A percentile compares a stretch with the other conserved stretches of the same genome.
Evolutionary conservation across 1,140 invertebrate species (phyloP).

Genomic region (Geopemphigus sp.): DNA sequence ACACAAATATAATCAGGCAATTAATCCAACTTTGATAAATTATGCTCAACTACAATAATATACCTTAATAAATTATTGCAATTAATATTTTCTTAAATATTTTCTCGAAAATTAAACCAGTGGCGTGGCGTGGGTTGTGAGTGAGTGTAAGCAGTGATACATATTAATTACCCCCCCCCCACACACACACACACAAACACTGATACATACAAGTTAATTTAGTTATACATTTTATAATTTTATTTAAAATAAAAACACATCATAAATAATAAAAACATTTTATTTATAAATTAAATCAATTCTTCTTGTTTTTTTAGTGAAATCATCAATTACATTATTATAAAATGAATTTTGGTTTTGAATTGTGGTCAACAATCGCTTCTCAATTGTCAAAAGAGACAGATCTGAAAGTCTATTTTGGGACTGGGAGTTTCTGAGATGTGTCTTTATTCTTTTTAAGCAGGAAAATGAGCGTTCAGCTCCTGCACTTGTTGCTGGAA

Average conservation of each 20-base stretch:
- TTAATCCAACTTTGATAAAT: conserved; percentile 96
- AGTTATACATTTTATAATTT: too few species aligned
- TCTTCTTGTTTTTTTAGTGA: conserved; percentile 23
- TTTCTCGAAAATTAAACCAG: too few species aligned
- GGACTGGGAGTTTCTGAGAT: conserved; percentile 25
- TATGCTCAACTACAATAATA: too few species aligned
- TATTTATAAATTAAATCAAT: conserved; percentile 43
- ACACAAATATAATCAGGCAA: conserved; percentile 99
- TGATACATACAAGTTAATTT: too few species aligned
- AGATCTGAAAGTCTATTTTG: conserved; percentile 42
- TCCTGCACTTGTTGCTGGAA: conserved; percentile 22
- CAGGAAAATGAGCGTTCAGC: conserved; percentile 35
- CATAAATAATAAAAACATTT: too few species aligned
- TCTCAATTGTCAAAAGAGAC: conserved; percentile 29
- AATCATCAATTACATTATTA: conserved; percentile 7
- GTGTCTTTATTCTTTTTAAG: conserved; percentile 41
- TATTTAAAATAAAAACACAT: too few species aligned
- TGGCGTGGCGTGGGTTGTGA: too few species aligned
- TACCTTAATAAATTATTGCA: too few species aligned
- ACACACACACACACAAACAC: too few species aligned
- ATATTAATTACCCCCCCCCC: too few species aligned
- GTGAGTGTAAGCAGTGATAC: too few species aligned
- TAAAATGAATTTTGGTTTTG: conserved; percentile 20
- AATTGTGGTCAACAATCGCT: conserved; percentile 11
- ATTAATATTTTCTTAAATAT: too few species aligned